phyloP scores from a whole-genome alignment of 2,113 vertebrate genomes.

The Hypomesus transpacificus region DNA sequence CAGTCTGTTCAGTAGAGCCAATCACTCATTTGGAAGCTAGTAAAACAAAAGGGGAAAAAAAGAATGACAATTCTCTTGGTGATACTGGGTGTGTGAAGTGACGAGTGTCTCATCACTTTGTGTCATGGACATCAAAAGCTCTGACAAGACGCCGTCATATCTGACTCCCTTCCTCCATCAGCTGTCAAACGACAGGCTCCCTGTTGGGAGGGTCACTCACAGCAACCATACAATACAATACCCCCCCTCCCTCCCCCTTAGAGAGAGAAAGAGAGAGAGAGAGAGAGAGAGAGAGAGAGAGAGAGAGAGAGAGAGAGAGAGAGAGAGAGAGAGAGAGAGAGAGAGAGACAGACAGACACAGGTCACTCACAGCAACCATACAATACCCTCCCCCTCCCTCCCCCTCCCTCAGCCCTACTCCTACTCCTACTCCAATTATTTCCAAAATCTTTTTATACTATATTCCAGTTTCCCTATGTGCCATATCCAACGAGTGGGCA shows the following conservation, averaged over 20 bases:
- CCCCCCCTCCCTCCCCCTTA: too few species aligned
- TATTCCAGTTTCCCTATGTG: too few species aligned
- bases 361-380: conserved; percentile 19
- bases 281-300: too few species aligned
- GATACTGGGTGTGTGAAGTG: conserved; percentile 8
- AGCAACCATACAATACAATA: not conserved
- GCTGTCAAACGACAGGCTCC: conserved; percentile 25
- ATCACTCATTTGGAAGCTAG: not conserved
- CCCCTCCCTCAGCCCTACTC: not conserved
- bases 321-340: too few species aligned
- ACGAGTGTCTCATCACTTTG: conserved; percentile 16
- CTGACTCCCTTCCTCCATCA: conserved; percentile 35
- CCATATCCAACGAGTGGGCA: too few species aligned
- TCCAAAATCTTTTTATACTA: too few species aligned
- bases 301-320: too few species aligned
- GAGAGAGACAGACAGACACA: too few species aligned
- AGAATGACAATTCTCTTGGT: conserved; percentile 6
- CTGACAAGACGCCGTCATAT: conserved; percentile 34
- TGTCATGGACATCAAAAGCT: conserved; percentile 28
- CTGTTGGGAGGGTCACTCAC: conserved; percentile 25
- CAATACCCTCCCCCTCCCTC: not conserved
- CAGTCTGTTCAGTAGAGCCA: not conserved
- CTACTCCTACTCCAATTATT: too few species aligned
- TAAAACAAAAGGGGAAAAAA: not conserved
- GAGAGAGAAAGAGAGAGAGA: too few species aligned